Base-by-base conservation (phyloP, 2,888 invertebrate species). In the Cremastobaeus sp. region DNA sequence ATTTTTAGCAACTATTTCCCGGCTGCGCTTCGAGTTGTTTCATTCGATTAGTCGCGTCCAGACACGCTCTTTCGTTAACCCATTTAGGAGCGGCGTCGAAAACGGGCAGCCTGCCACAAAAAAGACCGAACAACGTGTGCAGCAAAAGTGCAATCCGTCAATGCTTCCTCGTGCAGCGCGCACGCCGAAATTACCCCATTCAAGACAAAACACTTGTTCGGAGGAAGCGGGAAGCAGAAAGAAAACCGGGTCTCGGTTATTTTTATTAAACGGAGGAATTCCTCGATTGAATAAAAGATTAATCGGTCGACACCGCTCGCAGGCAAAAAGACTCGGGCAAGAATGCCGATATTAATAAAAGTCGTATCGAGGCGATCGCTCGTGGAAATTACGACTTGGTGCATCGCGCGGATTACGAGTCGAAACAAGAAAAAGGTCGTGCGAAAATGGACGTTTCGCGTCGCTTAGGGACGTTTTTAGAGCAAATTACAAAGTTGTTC, bases 201-300 rank as follows among this genome's bases (percentile, higher is more conserved):
- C 14, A 37, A 47, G 60, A 54, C 47, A 41, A 69, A 69, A 60
- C 60, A 69, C 48, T 57, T 48, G 55, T 41, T 32, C 48, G 14
- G 3, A 2, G 6, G 3, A 21, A 21, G 11, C 6, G 3, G 30
- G 35, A 76, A 62, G 18, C 28, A 43, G 57, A 66, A 65, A 17
- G 34, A 15, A 28, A 20, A 3, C 25, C 35, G 28, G 8, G 35
- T 55, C 25, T 41, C 66, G 78, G 79, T 81, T 82, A 84, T 84
- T 85, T 84, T 83, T 81, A 83, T 80, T 83, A 81, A 83, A 81
- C 79, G 75, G 62, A 72, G 75, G 79, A 82, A 83, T 83, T 82
- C 80, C 78, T 74, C 78, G 82, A 81, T 82, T 86, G 86, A 87
- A 87, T 87, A 86, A 87, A 86, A 86, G 85, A 87, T 87, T 83